Evolutionary conservation across 2,797 vertebrate species (phyloP).

Genomic region (Ctenopoma kingsleyae): DNA sequence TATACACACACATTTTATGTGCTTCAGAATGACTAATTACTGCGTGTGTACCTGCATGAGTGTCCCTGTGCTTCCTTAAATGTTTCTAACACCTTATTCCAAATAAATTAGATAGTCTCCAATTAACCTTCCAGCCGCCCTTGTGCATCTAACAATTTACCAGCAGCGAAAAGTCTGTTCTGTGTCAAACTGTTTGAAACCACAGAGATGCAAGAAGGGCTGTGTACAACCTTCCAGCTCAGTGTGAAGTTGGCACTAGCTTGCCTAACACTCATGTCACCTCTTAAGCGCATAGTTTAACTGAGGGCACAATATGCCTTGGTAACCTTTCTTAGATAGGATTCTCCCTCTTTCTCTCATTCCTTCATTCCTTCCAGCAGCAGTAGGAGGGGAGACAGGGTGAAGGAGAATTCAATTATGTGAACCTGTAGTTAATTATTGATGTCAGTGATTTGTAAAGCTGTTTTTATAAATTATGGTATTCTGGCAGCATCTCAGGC

Average conservation of each 20-base stretch:
- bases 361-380: conserved; percentile 59
- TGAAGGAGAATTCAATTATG: conserved; percentile 77
- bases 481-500: conserved; percentile 74
- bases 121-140: conserved; percentile 52
- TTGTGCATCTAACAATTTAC: conserved; percentile 26
- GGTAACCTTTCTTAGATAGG: conserved; percentile 73
- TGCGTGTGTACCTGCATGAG: conserved; percentile 10
- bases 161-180: conserved; percentile 34
- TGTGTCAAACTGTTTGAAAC: conserved; percentile 38
- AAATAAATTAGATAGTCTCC: conserved; percentile 46
- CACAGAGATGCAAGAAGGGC: conserved; percentile 17
- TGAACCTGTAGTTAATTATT: conserved; percentile 82
- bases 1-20: conserved; percentile 23
- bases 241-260: conserved; percentile 65
- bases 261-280: conserved; percentile 67
- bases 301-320: conserved; percentile 61
- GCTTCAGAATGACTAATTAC: conserved; percentile 49
- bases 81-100: conserved; percentile 30
- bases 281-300: conserved; percentile 77
- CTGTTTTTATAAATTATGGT: conserved; percentile 80
- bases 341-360: conserved; percentile 48
- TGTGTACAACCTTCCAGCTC: conserved; percentile 57
- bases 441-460: conserved; percentile 80
- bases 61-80: conserved; percentile 44
- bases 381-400: conserved; percentile 47